These are phyloP conservation scores for Nannospalax galili DNA, from an alignment of 2,113 vertebrate genomes.

Conservation along the genomic window DNA sequence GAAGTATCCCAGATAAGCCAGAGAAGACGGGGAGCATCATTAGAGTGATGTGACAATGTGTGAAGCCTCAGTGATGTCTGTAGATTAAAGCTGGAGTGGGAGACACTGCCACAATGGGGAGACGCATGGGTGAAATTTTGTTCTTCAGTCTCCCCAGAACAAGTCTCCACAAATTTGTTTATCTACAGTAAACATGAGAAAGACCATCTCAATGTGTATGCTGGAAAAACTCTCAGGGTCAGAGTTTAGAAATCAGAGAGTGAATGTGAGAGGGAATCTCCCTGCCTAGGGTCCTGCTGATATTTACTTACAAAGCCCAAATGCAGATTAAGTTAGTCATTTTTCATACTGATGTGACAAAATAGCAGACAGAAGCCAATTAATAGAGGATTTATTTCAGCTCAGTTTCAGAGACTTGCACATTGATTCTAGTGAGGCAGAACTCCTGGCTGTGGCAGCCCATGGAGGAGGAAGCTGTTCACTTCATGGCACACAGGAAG, in stretches of 20 bases:
- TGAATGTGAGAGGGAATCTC: background rate
- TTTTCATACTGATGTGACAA: background rate
- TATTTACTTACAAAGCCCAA: constrained; percentile 11
- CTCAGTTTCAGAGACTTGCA: background rate
- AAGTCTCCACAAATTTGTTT: background rate
- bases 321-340: background rate
- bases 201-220: background rate
- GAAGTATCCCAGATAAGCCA: background rate
- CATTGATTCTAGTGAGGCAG: background rate
- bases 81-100: background rate
- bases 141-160: background rate
- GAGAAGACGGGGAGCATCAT: background rate
- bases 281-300: background rate
- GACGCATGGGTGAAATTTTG: background rate
- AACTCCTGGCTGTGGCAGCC: too few species aligned
- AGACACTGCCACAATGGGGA: background rate
- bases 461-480: too few species aligned
- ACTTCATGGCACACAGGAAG: too few species aligned
- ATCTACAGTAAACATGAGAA: background rate
- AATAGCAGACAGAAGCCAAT: background rate
- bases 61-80: background rate
- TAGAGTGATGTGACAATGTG: background rate
- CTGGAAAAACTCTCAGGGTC: background rate
- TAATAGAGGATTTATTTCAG: background rate
- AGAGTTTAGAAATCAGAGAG: background rate